These are phyloP conservation scores for Athalia rosae DNA, from an alignment of 2,888 invertebrate species.

Conservation along the genomic window DNA sequence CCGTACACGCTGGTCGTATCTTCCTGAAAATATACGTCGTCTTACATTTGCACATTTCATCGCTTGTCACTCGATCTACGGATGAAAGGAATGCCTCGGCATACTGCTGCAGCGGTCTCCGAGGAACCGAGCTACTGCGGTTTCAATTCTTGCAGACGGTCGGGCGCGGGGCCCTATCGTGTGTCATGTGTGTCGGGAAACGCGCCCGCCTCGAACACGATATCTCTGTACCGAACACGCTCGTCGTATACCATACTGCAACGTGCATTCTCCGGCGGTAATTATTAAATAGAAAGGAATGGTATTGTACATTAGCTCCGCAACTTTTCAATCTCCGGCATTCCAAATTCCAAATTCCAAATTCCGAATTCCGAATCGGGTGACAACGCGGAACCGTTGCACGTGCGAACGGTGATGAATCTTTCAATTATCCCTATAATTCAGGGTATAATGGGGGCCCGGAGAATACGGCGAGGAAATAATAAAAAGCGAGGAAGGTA, in stretches of 20 bases:
- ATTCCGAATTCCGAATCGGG: too few species aligned
- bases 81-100: background rate
- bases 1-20: background rate
- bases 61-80: constrained; percentile 1
- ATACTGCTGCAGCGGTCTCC: background rate
- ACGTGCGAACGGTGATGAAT: too few species aligned
- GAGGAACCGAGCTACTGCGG: background rate
- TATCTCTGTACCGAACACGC: background rate
- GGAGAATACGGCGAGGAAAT: too few species aligned
- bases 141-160: background rate
- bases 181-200: background rate
- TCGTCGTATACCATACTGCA: background rate
- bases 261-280: background rate
- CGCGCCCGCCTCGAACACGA: too few species aligned
- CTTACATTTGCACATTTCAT: background rate
- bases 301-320: too few species aligned
- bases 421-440: too few species aligned
- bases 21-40: background rate
- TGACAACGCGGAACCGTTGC: too few species aligned
- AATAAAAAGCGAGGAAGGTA: too few species aligned
- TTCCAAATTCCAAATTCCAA: too few species aligned
- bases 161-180: background rate
- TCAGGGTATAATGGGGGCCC: too few species aligned
- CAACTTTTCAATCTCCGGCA: too few species aligned
- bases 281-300: too few species aligned